Conservation (phyloP, 1,140 invertebrate genomes). For the Araneus ventricosus region DNA sequence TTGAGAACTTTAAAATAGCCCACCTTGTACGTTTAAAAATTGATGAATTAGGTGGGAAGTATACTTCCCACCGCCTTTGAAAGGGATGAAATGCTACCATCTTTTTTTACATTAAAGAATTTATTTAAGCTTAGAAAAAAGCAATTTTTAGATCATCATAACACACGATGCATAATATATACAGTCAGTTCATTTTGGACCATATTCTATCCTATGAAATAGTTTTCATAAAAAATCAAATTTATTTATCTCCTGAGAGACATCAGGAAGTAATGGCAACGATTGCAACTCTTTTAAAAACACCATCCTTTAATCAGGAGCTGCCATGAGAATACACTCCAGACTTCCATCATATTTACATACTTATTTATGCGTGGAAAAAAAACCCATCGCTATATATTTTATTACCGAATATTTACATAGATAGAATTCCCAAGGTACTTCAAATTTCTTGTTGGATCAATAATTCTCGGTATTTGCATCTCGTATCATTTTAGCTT, state of each 20-base stretch:
- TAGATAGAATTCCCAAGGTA: not conserved
- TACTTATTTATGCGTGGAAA: not conserved
- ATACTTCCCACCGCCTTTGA: no score
- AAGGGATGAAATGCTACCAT: no score
- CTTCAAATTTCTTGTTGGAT: not conserved
- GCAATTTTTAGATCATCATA: no score
- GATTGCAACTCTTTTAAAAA: not conserved
- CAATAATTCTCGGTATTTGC: not conserved
- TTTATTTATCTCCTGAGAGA: not conserved
- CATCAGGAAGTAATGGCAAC: not conserved
- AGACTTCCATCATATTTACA: conserved; percentile 10
- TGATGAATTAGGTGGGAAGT: no score
- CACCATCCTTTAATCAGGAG: not conserved
- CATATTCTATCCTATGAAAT: no score
- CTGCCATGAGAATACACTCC: not conserved
- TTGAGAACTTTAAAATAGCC: no score
- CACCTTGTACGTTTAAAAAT: no score
- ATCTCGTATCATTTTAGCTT: not conserved
- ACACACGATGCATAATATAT: no score
- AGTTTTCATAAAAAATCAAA: not conserved
- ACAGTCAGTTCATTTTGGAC: no score
- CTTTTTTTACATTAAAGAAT: no score
- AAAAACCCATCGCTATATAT: not conserved
- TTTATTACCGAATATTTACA: not conserved
- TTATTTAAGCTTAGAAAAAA: no score